These are phyloP conservation scores for Chrosomus eos DNA, from an alignment of 2,797 vertebrate species.

Conservation along the genomic window DNA sequence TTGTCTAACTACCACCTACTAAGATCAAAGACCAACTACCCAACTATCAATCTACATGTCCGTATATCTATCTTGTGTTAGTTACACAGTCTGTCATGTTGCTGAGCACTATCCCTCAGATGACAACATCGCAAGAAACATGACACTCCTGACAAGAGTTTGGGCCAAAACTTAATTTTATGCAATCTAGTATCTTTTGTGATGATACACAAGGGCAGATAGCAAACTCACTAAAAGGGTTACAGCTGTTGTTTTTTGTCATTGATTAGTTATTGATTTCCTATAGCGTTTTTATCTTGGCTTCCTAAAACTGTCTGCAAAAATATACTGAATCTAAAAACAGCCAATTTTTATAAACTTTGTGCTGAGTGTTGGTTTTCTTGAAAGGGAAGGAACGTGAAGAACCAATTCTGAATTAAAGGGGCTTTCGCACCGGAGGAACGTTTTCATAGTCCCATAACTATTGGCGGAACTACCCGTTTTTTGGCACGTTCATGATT, in stretches of 20 bases:
- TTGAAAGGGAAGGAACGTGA: not conserved
- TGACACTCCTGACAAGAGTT: not conserved
- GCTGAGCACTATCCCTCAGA: not conserved
- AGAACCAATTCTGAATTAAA: not conserved
- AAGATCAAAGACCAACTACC: not conserved
- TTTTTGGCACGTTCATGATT: not conserved
- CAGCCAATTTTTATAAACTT: not conserved
- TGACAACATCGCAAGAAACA: not conserved
- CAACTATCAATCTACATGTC: not conserved
- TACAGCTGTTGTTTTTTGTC: not conserved
- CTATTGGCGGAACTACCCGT: too few species aligned
- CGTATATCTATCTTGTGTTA: not conserved
- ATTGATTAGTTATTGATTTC: slow-evolving; percentile 8
- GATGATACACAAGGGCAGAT: not conserved
- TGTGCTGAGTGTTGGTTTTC: not conserved
- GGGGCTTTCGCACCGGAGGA: too few species aligned
- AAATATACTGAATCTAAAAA: not conserved
- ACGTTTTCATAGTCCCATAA: too few species aligned
- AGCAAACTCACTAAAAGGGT: not conserved
- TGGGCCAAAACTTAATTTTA: not conserved
- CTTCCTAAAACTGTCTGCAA: not conserved
- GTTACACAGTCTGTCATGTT: not conserved
- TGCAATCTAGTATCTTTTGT: not conserved
- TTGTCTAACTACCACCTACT: slow-evolving; percentile 11
- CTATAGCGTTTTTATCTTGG: not conserved